Percentiles rank a stretch among this genome's conserved stretches.
These are phyloP conservation scores for Lithophane semibrunnea DNA, from an alignment of 2,888 invertebrate genomes.

Conservation along the genomic window DNA sequence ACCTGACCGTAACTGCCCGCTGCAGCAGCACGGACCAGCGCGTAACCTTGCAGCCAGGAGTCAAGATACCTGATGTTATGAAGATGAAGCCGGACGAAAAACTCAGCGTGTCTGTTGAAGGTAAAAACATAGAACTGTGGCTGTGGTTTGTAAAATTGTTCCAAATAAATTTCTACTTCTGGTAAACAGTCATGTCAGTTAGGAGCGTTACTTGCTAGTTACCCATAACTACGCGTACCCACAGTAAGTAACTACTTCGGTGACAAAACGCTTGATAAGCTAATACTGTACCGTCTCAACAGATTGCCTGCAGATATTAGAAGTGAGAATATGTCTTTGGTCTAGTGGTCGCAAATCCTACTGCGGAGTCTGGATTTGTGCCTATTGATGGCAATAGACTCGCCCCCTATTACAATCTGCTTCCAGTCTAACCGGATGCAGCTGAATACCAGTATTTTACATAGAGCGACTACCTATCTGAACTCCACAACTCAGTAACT, in stretches of 20 bases:
- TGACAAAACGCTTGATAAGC: background rate
- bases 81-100: slow-evolving; percentile 70
- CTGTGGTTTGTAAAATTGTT: background rate
- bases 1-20: slow-evolving; percentile 78
- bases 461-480: too few relatives aligned
- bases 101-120: slow-evolving; percentile 76
- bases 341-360: too few relatives aligned
- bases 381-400: too few relatives aligned
- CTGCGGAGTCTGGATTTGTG: too few relatives aligned
- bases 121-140: slow-evolving; percentile 59
- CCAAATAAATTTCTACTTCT: background rate
- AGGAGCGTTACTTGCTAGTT: background rate
- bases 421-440: too few relatives aligned
- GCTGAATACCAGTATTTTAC: too few relatives aligned
- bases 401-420: too few relatives aligned
- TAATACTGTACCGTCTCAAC: background rate
- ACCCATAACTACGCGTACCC: too few relatives aligned
- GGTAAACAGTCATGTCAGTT: background rate
- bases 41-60: slow-evolving; percentile 69
- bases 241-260: background rate
- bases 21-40: slow-evolving; percentile 59
- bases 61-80: slow-evolving; percentile 75
- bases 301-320: too few relatives aligned
- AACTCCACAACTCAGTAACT: too few relatives aligned
- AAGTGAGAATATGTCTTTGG: too few relatives aligned